phyloP scores from a whole-genome alignment of 2,797 vertebrate species.

The Sebastes vulpes region DNA sequence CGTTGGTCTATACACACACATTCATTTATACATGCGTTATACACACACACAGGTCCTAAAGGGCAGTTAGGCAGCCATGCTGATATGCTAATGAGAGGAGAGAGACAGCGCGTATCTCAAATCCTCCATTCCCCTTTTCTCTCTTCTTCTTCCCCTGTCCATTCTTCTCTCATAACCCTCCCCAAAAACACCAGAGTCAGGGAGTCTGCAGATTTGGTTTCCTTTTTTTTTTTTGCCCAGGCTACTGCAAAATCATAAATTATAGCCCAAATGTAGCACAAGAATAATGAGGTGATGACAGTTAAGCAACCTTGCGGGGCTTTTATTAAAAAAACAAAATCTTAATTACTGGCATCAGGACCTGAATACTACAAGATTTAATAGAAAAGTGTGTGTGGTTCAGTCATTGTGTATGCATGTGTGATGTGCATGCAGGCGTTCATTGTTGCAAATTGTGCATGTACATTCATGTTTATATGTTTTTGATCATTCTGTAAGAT shows the following conservation, averaged over 20 bases:
- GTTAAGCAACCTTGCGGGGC: background rate
- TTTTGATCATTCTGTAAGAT: constrained; percentile 35
- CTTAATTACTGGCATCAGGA: background rate
- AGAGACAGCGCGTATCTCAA: constrained; percentile 62
- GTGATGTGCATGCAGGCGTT: constrained; percentile 21
- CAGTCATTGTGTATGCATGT: background rate
- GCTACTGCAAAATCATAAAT: constrained; percentile 29
- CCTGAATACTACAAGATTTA: background rate
- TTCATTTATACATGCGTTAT: background rate
- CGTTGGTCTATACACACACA: constrained; percentile 9
- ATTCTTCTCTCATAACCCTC: constrained; percentile 37
- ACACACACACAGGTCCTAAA: constrained; percentile 39
- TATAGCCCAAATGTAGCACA: constrained; percentile 9
- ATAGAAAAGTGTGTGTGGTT: background rate
- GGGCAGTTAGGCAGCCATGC: constrained; percentile 47
- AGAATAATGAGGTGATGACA: constrained; percentile 25
- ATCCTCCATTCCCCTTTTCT: constrained; percentile 25
- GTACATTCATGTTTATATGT: constrained; percentile 32
- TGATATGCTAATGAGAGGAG: constrained; percentile 72
- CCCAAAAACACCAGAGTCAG: constrained; percentile 19
- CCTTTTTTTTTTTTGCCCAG: background rate
- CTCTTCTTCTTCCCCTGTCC: constrained; percentile 5
- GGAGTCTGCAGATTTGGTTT: constrained; percentile 24
- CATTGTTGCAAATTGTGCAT: constrained; percentile 20
- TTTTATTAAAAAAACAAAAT: constrained; percentile 19